phyloP scores from a whole-genome alignment of 2,888 invertebrate species.

The Coremacera marginata region DNA sequence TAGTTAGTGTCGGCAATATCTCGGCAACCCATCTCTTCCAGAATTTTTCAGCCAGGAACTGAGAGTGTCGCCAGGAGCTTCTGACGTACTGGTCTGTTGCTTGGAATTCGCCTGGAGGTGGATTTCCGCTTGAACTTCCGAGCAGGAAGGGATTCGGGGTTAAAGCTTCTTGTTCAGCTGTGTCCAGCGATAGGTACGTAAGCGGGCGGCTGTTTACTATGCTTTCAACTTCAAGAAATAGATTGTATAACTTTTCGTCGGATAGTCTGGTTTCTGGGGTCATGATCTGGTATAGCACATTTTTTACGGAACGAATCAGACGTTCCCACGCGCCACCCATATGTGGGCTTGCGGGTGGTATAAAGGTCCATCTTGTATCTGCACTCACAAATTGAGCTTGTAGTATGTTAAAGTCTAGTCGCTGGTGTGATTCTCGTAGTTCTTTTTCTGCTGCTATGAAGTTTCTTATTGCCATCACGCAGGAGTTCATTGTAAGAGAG shows the following conservation, averaged over 20 bases:
- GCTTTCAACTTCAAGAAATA: constrained; percentile 39
- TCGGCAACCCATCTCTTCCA: constrained; percentile 43
- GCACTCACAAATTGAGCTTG: constrained; percentile 38
- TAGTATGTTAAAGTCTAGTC: constrained; percentile 11
- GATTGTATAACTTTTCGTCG: constrained; percentile 38
- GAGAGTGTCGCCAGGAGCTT: constrained; percentile 24
- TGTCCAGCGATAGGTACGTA: background rate
- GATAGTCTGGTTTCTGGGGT: constrained; percentile 21
- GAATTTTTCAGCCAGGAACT: constrained; percentile 39
- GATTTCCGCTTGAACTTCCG: background rate
- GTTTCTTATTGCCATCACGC: constrained; percentile 21
- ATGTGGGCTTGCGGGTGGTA: constrained; percentile 33
- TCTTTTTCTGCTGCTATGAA: constrained; percentile 44
- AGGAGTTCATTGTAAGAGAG: constrained; percentile 28
- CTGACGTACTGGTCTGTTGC: constrained; percentile 11
- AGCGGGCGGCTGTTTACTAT: constrained; percentile 25
- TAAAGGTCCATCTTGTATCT: constrained; percentile 38
- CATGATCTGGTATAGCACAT: constrained; percentile 11
- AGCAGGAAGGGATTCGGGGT: constrained; percentile 2
- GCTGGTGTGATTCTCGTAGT: constrained; percentile 35
- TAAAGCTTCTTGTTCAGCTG: constrained; percentile 30
- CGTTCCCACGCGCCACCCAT: constrained; percentile 40
- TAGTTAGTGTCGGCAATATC: constrained; percentile 41
- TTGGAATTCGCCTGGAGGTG: background rate
- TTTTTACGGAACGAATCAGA: constrained; percentile 34